These are phyloP conservation scores for Pithys albifrons DNA, from an alignment of 2,113 vertebrate species.

Conservation along the genomic window DNA sequence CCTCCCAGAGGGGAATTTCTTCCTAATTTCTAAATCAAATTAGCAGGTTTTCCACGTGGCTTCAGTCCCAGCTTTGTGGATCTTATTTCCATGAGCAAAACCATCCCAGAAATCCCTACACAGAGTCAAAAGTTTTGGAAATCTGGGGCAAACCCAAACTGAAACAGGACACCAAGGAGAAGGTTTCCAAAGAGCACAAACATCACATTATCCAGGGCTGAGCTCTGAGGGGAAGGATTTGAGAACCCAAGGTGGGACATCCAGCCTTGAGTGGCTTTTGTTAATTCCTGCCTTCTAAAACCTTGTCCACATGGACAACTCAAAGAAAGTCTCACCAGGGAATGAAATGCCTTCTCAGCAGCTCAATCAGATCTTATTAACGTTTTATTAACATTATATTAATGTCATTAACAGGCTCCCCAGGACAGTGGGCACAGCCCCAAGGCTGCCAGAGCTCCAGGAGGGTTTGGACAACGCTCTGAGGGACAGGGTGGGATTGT, in stretches of 20 bases:
- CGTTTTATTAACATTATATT: not conserved
- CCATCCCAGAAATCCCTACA: not conserved
- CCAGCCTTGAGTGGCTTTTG: not conserved
- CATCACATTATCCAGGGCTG: not conserved
- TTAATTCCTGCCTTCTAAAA: not conserved
- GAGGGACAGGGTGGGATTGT: not conserved
- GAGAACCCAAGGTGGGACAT: not conserved
- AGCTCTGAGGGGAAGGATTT: not conserved
- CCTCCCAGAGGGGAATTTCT: fast-evolving
- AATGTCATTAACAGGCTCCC: not conserved
- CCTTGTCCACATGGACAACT: not conserved
- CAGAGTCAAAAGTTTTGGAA: fast-evolving
- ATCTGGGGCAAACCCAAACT: not conserved
- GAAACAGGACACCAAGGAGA: not conserved
- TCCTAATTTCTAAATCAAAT: not conserved
- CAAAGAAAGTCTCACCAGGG: not conserved
- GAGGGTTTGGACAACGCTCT: not conserved
- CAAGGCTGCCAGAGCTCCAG: no score
- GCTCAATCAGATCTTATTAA: not conserved
- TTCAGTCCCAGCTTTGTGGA: not conserved
- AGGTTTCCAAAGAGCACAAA: not conserved
- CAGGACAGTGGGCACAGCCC: fast-evolving
- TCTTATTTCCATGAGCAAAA: not conserved
- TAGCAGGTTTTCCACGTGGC: not conserved
- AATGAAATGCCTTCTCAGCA: not conserved